Percentiles rank a stretch among this genome's conserved stretches.
These are phyloP conservation scores for Felis catus DNA, from an alignment of 2,113 vertebrate species.

Conservation along the genomic window DNA sequence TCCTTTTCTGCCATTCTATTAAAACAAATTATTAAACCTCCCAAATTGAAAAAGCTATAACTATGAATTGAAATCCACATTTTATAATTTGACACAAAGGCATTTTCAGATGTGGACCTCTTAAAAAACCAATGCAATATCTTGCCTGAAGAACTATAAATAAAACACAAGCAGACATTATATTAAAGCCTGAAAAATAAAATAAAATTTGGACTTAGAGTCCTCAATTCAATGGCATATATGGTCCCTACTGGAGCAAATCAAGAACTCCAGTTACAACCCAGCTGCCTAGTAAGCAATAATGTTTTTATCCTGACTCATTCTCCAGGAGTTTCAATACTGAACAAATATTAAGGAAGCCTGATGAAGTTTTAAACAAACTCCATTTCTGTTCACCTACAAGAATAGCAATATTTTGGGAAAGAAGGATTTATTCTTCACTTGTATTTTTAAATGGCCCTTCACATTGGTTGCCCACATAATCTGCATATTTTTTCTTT, in stretches of 20 bases:
- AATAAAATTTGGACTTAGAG: conserved; percentile 79
- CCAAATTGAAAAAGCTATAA: conserved; percentile 81
- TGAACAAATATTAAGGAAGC: conserved; percentile 94
- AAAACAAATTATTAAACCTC: conserved; percentile 78
- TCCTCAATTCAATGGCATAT: conserved; percentile 84
- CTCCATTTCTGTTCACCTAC: background rate
- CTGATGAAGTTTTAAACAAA: background rate
- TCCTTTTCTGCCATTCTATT: conserved; percentile 78
- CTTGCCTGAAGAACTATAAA: conserved; percentile 88
- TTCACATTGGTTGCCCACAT: background rate
- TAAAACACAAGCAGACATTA: conserved; percentile 93
- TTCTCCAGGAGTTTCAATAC: conserved; percentile 88
- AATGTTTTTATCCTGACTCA: conserved; percentile 77
- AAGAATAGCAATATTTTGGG: background rate
- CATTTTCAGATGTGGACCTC: conserved; percentile 79
- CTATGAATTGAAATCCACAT: conserved; percentile 81
- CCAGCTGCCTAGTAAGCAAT: conserved; percentile 77
- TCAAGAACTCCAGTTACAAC: conserved; percentile 72
- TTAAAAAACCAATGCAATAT: conserved; percentile 82
- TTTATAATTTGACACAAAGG: conserved; percentile 79
- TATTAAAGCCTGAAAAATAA: conserved; percentile 83
- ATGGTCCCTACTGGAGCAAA: conserved; percentile 81
- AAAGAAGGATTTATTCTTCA: background rate
- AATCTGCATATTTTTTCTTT: background rate
- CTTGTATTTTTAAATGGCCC: background rate